Percentiles rank a stretch among this genome's conserved stretches.
phyloP scores from a whole-genome alignment of 2,888 invertebrate species.

The Mesorhabditis spiculigera region DNA sequence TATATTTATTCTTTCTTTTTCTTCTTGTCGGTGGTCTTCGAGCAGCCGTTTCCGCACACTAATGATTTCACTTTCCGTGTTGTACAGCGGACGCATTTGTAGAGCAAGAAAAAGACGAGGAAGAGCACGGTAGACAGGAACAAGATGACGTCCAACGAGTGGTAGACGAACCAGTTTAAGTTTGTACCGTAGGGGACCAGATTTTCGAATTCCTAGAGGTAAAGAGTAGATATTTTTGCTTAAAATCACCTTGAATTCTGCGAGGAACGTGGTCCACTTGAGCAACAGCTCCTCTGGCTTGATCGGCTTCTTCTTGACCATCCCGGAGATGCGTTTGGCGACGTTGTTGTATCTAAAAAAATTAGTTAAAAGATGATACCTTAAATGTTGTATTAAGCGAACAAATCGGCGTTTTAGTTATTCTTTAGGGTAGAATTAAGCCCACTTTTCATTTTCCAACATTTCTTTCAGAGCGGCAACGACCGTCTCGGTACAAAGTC shows the following conservation, averaged over 20 bases:
- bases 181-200: conserved; percentile 29
- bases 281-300: conserved; percentile 37
- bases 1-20: no score
- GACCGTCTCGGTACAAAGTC: no score
- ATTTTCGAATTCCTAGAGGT: no score
- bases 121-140: conserved; percentile 21
- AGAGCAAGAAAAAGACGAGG: conserved; percentile 20
- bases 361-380: no score
- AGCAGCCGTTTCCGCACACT: no score
- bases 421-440: no score
- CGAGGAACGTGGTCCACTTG: conserved; percentile 40
- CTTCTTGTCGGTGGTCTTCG: no score
- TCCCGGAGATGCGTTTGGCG: conserved; percentile 27
- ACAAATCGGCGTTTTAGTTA: no score
- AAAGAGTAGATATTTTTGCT: no score
- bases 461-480: conserved; percentile 13
- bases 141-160: conserved; percentile 37
- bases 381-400: no score
- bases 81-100: conserved; percentile 8
- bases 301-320: conserved; percentile 41
- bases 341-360: conserved; percentile 26
- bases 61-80: no score
- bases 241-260: conserved; percentile 27
- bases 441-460: conserved; percentile 14
- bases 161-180: conserved; percentile 36